Conservation (phyloP, 2,888 invertebrate species). For the Drosophila mimica region DNA sequence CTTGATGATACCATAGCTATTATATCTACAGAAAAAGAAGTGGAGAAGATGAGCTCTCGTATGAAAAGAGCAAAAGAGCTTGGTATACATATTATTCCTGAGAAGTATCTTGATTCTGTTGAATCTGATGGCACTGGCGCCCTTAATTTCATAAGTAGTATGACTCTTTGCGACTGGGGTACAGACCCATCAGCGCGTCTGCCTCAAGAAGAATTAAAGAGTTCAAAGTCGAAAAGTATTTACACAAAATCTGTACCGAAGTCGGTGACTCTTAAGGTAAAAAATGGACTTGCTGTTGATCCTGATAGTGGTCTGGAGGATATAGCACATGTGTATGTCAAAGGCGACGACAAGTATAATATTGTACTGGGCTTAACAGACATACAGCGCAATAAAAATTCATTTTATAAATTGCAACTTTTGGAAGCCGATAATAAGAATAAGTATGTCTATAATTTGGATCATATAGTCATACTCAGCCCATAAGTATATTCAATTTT, state of each 20-base stretch:
- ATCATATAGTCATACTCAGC: background rate
- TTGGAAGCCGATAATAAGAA: conserved; percentile 90
- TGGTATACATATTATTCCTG: conserved; percentile 93
- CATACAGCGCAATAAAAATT: conserved; percentile 94
- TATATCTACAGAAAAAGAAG: conserved; percentile 89
- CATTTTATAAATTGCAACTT: conserved; percentile 97
- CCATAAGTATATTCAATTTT: conserved; percentile 6
- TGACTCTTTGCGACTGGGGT: conserved; percentile 93
- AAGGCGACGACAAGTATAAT: conserved; percentile 88
- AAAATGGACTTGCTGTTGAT: conserved; percentile 95
- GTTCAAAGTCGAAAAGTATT: conserved; percentile 87
- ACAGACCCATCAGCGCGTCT: conserved; percentile 86
- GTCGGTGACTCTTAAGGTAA: conserved; percentile 89
- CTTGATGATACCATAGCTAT: conserved; percentile 89
- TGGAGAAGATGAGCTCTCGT: conserved; percentile 88
- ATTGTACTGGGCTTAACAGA: conserved; percentile 94
- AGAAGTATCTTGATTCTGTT: conserved; percentile 90
- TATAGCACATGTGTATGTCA: conserved; percentile 91
- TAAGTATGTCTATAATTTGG: conserved; percentile 85
- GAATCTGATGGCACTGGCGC: conserved; percentile 87
- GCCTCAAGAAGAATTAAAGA: conserved; percentile 87
- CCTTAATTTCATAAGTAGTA: conserved; percentile 89
- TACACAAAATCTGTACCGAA: conserved; percentile 87
- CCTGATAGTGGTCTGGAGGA: conserved; percentile 94
- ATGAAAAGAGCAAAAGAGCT: conserved; percentile 89